phyloP scores from a whole-genome alignment of 2,888 invertebrate genomes.

The Malthinus flaveolus region DNA sequence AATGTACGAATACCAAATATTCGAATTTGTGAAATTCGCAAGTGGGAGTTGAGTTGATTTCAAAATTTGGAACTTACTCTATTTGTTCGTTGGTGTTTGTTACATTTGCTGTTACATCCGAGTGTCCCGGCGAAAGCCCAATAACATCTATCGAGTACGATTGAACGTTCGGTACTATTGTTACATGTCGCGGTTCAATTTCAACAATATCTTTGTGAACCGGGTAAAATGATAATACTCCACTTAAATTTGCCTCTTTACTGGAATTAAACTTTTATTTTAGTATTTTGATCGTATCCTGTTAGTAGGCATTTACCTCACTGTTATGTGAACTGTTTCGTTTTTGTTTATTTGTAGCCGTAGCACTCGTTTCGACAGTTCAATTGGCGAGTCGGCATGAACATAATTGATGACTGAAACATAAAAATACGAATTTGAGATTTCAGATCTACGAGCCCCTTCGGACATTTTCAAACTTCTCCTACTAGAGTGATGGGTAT shows the following conservation, averaged over 20 bases:
- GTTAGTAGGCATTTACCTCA: not conserved
- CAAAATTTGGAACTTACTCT: conserved; percentile 46
- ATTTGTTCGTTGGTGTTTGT: conserved; percentile 42
- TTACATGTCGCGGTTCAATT: conserved; percentile 57
- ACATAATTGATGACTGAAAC: not conserved
- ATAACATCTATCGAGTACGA: conserved; percentile 59
- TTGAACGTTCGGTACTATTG: conserved; percentile 32
- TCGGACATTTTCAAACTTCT: too few relatives aligned
- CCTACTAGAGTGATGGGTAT: too few relatives aligned
- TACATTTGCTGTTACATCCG: conserved; percentile 65
- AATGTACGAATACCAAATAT: too few relatives aligned
- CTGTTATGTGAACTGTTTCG: not conserved
- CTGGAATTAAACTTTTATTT: not conserved
- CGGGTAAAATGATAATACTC: conserved; percentile 51
- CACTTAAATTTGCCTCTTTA: not conserved
- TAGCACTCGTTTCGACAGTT: not conserved
- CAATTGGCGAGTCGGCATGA: not conserved
- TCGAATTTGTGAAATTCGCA: too few relatives aligned
- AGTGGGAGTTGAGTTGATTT: too few relatives aligned
- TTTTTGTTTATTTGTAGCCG: not conserved
- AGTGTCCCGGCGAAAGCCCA: conserved; percentile 69
- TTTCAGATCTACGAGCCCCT: too few relatives aligned
- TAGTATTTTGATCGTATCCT: not conserved
- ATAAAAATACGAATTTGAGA: not conserved
- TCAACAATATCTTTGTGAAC: conserved; percentile 69